Percentiles rank a stretch among this genome's conserved stretches.
These are phyloP conservation scores for Mesitornis unicolor DNA, from an alignment of 2,113 vertebrate genomes.

Conservation along the genomic window DNA sequence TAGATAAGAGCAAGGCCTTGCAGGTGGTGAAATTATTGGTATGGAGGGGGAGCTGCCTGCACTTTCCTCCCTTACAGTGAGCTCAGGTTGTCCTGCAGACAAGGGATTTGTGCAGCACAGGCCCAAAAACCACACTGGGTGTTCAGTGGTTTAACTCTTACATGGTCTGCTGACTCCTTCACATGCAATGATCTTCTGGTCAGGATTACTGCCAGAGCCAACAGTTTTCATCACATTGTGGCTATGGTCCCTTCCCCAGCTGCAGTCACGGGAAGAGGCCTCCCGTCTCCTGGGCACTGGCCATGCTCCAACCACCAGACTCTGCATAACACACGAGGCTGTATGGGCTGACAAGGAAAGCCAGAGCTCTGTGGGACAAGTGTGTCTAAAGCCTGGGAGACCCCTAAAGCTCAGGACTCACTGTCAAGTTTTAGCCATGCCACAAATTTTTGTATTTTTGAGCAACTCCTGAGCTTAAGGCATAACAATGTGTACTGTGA, in stretches of 20 bases:
- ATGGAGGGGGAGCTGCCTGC: neutral
- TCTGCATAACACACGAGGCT: accelerated
- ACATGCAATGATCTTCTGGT: neutral
- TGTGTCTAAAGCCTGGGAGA: neutral
- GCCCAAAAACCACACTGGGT: neutral
- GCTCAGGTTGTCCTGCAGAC: neutral
- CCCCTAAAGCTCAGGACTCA: neutral
- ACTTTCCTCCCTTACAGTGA: neutral
- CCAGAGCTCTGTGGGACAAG: neutral
- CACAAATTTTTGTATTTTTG: neutral
- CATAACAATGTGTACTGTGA: accelerated
- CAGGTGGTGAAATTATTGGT: neutral
- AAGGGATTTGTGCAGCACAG: neutral
- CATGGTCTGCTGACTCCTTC: too few species aligned
- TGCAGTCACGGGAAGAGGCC: too few species aligned
- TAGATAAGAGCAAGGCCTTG: neutral
- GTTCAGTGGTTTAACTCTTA: neutral
- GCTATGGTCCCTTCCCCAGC: too few species aligned
- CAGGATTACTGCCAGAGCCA: neutral
- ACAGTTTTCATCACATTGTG: accelerated
- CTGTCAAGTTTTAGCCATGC: neutral
- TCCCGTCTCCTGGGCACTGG: accelerated
- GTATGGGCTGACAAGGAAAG: accelerated
- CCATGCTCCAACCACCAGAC: accelerated
- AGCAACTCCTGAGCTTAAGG: neutral